These are phyloP conservation scores for Catharus minimus DNA, from an alignment of 2,113 vertebrate genomes.

Conservation along the genomic window DNA sequence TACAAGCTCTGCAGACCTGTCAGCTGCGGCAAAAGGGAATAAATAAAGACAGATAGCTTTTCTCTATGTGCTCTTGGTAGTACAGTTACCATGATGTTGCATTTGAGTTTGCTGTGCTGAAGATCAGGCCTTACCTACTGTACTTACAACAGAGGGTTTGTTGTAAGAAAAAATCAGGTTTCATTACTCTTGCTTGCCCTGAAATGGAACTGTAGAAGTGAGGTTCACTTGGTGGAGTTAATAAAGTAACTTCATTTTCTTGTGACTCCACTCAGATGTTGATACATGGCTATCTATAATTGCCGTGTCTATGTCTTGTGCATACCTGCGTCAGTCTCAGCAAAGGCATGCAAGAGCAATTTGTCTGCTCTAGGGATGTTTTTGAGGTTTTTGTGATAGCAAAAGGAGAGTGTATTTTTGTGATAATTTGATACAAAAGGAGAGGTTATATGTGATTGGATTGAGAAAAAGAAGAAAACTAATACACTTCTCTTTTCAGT, in stretches of 20 bases:
- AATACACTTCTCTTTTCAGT: slow-evolving; percentile 70
- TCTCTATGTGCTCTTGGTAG: neutral
- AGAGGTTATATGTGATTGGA: neutral
- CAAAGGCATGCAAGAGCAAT: neutral
- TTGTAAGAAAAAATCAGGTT: neutral
- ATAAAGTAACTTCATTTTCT: neutral
- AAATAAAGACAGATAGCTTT: neutral
- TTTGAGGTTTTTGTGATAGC: neutral
- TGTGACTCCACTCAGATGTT: neutral
- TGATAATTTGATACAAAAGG: neutral
- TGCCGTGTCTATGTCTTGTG: neutral
- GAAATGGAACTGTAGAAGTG: neutral
- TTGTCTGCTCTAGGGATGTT: neutral
- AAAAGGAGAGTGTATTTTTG: neutral
- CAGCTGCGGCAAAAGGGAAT: neutral
- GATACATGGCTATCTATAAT: neutral
- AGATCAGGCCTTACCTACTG: neutral
- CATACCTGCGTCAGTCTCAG: neutral
- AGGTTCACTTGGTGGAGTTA: neutral
- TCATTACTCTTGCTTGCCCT: neutral
- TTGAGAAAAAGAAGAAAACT: slow-evolving; percentile 16
- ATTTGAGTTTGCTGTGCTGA: neutral
- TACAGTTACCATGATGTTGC: neutral
- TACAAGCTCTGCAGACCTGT: neutral
- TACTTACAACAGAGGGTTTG: neutral